Conservation (phyloP, 2,888 invertebrate species). For the Ornithoptera alexandrae region DNA sequence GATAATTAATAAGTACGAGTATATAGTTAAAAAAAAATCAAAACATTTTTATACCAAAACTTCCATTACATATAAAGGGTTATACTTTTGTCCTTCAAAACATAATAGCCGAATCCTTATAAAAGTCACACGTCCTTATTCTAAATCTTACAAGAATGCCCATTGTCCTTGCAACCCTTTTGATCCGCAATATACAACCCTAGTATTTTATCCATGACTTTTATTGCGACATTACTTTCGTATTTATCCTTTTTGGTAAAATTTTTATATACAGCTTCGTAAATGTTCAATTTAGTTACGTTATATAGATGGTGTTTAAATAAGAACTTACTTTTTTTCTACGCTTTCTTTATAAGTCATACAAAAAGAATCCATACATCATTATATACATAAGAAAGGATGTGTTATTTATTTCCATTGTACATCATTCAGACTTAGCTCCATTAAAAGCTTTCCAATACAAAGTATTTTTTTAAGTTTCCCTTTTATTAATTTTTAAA, state of each 20-base stretch:
- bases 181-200: constrained; percentile 28
- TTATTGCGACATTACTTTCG: constrained; percentile 27
- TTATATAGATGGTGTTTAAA: too few relatives aligned
- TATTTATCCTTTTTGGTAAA: constrained; percentile 22
- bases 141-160: constrained; percentile 24
- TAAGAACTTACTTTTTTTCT: too few relatives aligned
- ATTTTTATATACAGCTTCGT: constrained; percentile 4
- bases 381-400: too few relatives aligned
- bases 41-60: not conserved
- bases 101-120: constrained; percentile 11
- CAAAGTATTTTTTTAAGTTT: too few relatives aligned
- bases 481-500: too few relatives aligned
- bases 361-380: too few relatives aligned
- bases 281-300: not conserved
- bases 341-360: too few relatives aligned
- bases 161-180: constrained; percentile 30
- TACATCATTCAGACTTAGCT: too few relatives aligned
- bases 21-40: not conserved
- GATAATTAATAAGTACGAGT: not conserved
- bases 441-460: too few relatives aligned
- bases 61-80: not conserved
- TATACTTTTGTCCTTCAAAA: not conserved
- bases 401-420: too few relatives aligned
- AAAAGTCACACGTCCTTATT: constrained; percentile 24
- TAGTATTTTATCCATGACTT: constrained; percentile 24